Conservation (phyloP, 2,888 invertebrate genomes). For the Junonia oenone region DNA sequence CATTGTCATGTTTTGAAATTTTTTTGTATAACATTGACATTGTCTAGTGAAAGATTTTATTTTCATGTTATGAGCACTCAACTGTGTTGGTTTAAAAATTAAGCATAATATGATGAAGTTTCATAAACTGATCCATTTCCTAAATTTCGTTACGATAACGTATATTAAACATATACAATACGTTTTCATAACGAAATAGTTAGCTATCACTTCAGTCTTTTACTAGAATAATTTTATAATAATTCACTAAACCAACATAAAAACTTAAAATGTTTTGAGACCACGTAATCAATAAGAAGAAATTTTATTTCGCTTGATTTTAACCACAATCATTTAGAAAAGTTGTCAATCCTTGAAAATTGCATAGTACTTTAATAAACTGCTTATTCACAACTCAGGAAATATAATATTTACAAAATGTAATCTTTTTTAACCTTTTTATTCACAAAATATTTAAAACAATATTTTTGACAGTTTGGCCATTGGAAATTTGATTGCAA, state of each 20-base stretch:
- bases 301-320: background rate
- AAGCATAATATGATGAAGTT: background rate
- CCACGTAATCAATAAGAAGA: background rate
- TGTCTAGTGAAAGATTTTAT: background rate
- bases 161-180: no score
- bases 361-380: no score
- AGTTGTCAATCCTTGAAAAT: background rate
- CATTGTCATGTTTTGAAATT: conserved; percentile 8
- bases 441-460: background rate
- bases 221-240: no score
- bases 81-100: conserved; percentile 1
- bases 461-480: background rate
- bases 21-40: conserved; percentile 3
- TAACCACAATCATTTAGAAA: background rate
- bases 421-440: conserved; percentile 7
- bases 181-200: no score
- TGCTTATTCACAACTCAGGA: background rate
- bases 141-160: background rate
- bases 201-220: no score
- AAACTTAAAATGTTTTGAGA: background rate
- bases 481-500: no score
- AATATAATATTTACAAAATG: background rate
- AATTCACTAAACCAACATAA: background rate
- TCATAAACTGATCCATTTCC: no score
- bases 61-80: conserved; percentile 38